Evolutionary conservation across 2,113 vertebrate genomes (phyloP), one percentile per base, ranked within the genome.

Genomic region (Bufo gargarizans): DNA sequence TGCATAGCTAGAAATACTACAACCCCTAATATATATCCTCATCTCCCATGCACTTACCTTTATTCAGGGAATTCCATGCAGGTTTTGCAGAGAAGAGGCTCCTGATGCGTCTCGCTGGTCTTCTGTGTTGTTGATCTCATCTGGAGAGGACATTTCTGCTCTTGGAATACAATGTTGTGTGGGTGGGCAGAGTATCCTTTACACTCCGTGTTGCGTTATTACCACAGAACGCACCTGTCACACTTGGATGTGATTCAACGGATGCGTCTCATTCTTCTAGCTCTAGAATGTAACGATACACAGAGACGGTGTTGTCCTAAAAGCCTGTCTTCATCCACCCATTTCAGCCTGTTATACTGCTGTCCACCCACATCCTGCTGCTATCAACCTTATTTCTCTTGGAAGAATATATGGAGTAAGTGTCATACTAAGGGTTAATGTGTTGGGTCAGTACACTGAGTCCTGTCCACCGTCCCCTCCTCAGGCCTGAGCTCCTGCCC

Each of bases 181-280:
- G 85, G 85, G 86, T 83, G 86, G 86, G 55, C 65, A 80, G 65
- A 49, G 86, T 80, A 69, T 85, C 82, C 88, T 19, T 89, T 85
- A 84, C 88, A 78, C 74, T 20, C 5, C 61, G 22, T 59, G 59
- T 58, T 80, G 76, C 82, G 71, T 85, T 78, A 56, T 78, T 85
- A 33, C 82, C 82, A 85, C 76, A 6, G 16, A 43, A 65, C 43
- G 74, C 88, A 89, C 82, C 88, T 86, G 88, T 86, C 84, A 79
- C 82, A 80, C 63, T 63, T 79, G 61, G 69, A 86, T 76, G 74
- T 10, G 33, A 63, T 74, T 63, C 83, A 76, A 22, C 53, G 43
- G 82, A 80, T 86, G 72, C 76, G 84, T 86, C 59, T 67, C 77
- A 86, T 79, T 86, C 83, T 89, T 76, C 43, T 63, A 14, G 71